Base-by-base conservation (phyloP, 2,888 invertebrate species). In the Nephrotoma flavescens region DNA sequence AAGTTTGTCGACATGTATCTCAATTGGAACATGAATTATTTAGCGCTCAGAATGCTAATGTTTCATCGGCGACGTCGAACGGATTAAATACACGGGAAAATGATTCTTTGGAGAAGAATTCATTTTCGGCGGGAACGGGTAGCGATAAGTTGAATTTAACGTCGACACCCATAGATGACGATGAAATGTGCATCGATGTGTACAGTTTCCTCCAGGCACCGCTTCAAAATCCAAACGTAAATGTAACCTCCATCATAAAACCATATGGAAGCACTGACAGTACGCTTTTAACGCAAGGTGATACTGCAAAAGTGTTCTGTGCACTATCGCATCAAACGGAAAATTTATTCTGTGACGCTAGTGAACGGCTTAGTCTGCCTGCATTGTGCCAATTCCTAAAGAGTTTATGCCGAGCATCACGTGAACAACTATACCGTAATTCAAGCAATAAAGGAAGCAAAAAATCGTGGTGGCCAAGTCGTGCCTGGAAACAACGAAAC, bases 1-100 rank as follows among this genome's bases (percentile, higher is more conserved):
- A 96, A 89, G 98, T 98, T 31, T 98, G 98, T 89, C 95, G 98
- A 57, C 98, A 98, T 90, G 97, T 98, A 6, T 96, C 97, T 4
- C 96, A 96, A 89, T 92, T 98, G 89, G 99, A 99, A 89, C 97
- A 98, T 90, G 95, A 96, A 0, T 94, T 97, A 88, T 98, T 98
- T 89, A 97, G 97, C 42, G 95, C 96, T 89, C 96, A 96, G 88
- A 91, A 91, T 88, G 88, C 91, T 6, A 89, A 90, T 41, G 19
- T 86, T 12, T 41, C 41, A 6, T 57, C 86, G 44, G 89, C 90
- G 11, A 89, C 90, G 3, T 90, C 91, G 6, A 91, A 92, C 1
- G 90, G 90, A 42, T 89, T 89, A 86, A 90, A 89, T 86, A 89
- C 90, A 0, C 89, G 91, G n/a, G 91, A 91, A 52, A 88, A 90